A percentile compares a stretch with the other conserved stretches of the same genome.
Conservation (phyloP, 1,140 invertebrate species). For the Drosophila pseudoobscura region DNA sequence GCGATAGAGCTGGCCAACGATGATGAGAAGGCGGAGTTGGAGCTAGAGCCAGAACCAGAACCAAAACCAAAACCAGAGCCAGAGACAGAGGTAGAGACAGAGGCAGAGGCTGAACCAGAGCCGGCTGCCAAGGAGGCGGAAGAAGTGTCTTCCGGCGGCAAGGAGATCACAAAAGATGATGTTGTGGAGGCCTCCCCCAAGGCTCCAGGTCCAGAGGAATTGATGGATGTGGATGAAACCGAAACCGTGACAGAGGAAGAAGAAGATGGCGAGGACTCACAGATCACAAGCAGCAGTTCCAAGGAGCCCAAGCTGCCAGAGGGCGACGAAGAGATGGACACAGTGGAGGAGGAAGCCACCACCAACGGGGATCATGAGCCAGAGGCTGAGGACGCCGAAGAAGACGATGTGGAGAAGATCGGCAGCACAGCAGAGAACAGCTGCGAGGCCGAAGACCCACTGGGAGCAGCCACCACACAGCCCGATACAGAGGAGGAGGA, state of each 20-base stretch:
- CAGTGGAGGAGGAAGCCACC: conserved; percentile 65
- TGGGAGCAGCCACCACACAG: conserved; percentile 46
- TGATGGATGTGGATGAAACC: conserved; percentile 59
- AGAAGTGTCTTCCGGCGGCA: conserved; percentile 10
- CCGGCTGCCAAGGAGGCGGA: conserved; percentile 13
- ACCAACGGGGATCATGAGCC: conserved; percentile 71
- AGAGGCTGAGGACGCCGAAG: conserved; percentile 47
- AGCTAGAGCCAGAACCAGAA: conserved; percentile 29
- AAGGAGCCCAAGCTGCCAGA: conserved; percentile 45
- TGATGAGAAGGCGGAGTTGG: conserved; percentile 5
- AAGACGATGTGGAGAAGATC: conserved; percentile 74
- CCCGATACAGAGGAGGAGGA: conserved; percentile 38
- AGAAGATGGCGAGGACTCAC: conserved; percentile 69
- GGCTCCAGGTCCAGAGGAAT: conserved; percentile 33
- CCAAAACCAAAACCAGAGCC: conserved; percentile 17
- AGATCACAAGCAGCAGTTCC: conserved; percentile 67
- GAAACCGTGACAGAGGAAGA: conserved; percentile 8
- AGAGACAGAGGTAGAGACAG: conserved; percentile 19
- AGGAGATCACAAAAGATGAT: conserved; percentile 30
- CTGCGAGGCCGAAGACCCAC: conserved; percentile 70
- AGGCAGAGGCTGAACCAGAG: conserved; percentile 7
- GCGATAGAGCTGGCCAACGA: conserved; percentile 4
- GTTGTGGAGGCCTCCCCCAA: conserved; percentile 40
- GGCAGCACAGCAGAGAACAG: conserved; percentile 70
- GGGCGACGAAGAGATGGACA: conserved; percentile 46